Evolutionary conservation across 1,140 invertebrate species (phyloP).

Genomic region (Nasonia longicornis): DNA sequence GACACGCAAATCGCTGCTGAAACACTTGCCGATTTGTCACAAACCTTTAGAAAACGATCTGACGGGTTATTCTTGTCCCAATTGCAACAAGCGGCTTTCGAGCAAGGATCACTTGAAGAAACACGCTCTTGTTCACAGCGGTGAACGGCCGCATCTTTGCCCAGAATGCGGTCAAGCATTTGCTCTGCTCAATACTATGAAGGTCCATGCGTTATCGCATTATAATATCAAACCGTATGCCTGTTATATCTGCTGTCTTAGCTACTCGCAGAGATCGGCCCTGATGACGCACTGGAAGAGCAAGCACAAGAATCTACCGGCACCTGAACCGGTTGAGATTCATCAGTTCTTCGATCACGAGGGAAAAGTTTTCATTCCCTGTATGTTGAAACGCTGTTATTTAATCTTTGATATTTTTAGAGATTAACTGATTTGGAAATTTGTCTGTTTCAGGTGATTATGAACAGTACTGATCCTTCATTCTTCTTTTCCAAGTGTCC

Average conservation of each 20-base stretch:
- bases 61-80: slow-evolving; percentile 74
- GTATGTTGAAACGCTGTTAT: neutral
- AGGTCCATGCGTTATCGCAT: slow-evolving; percentile 68
- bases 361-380: neutral
- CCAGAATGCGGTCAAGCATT: slow-evolving; percentile 71
- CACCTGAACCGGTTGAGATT: slow-evolving; percentile 27
- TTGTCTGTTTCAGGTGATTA: neutral
- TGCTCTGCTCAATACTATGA: slow-evolving; percentile 66
- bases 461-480: neutral
- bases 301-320: slow-evolving; percentile 19
- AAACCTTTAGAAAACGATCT: slow-evolving; percentile 70
- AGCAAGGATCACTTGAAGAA: slow-evolving; percentile 79
- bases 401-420: neutral
- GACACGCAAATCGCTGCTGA: slow-evolving; percentile 60
- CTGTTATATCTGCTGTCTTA: slow-evolving; percentile 67
- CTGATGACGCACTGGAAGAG: slow-evolving; percentile 67
- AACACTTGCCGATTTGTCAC: slow-evolving; percentile 60
- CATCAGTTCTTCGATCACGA: slow-evolving; percentile 36
- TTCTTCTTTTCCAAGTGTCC: neutral
- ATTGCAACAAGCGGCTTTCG: slow-evolving; percentile 84
- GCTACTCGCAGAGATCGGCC: slow-evolving; percentile 67
- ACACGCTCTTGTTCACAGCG: slow-evolving; percentile 78
- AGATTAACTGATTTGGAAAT: neutral
- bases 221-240: slow-evolving; percentile 71
- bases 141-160: slow-evolving; percentile 80